Evolutionary conservation across 2,888 invertebrate species (phyloP), one percentile per base, ranked within the genome.

Genomic region (Belgica antarctica): DNA sequence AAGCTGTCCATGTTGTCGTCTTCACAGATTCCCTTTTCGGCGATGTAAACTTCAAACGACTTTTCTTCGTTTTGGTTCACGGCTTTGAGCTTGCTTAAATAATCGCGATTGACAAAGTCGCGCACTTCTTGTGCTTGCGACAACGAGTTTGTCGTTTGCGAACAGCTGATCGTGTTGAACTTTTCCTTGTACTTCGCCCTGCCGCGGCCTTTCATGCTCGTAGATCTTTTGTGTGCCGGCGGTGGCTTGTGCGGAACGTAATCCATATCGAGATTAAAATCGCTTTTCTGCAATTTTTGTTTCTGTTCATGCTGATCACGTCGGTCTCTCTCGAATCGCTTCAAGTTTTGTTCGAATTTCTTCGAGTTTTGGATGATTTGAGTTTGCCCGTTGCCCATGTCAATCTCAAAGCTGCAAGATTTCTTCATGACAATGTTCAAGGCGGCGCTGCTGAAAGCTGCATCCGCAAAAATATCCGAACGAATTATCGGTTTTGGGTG

Each of bases 211-310:
- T 85, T 83, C 59, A 85, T 83, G 19, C 88, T 87, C 2, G 87
- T 87, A 7, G 88, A 87, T 46, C 88, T 80, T 66, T 87, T 84
- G 0, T 86, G 83, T 0, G 88, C 87, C 76, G 89, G 88, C 0
- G 89, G 89, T 0, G 89, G 89, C 74, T 89, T 89, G 74, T 89
- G 89, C 0, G 86, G 86, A 0, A 89, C 86, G 75, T 83, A 84
- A 63, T 83, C 83, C 82, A 83, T 82, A 1, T 81, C 81, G 22
- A 81, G 79, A 76, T 83, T 82, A 70, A 62, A 34, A 59, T 72
- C 61, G 77, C 77, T 71, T 79, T 81, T 0, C 77, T 78, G 63
- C 17, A 65, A 19, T 72, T 72, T 59, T 27, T 27, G 2, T 24
- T 61, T 36, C 15, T 70, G 70, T 41, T 70, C 70, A 7, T 59